Evolutionary conservation across 1,140 invertebrate genomes (phyloP).

Genomic region (Euglossa dilemma): DNA sequence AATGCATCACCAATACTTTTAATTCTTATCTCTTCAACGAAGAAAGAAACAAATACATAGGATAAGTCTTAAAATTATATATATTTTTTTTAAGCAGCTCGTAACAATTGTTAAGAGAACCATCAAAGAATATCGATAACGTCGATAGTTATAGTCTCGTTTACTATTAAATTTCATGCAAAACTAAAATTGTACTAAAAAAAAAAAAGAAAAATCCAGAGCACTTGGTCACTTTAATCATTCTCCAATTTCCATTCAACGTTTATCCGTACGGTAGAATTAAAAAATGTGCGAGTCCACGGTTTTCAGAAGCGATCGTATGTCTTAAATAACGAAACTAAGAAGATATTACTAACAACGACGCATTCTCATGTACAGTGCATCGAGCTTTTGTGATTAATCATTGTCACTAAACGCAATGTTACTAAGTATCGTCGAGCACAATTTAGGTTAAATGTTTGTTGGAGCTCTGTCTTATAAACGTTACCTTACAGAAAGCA

Average conservation of each 20-base stretch:
- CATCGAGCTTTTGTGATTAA: slow-evolving; percentile 67
- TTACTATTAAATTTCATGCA: not conserved
- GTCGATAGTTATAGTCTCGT: not conserved
- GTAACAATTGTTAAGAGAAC: not conserved
- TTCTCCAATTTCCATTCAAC: slow-evolving; percentile 45
- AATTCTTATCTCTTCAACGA: no score
- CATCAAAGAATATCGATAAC: not conserved
- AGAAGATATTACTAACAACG: slow-evolving; percentile 60
- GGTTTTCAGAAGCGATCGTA: slow-evolving; percentile 36
- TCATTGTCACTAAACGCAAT: slow-evolving; percentile 52
- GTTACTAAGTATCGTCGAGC: slow-evolving; percentile 42
- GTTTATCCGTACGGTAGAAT: slow-evolving; percentile 49
- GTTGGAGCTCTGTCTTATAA: not conserved
- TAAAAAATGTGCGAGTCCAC: slow-evolving; percentile 24
- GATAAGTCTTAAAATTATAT: not conserved
- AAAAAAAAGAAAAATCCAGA: not conserved
- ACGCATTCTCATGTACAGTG: slow-evolving; percentile 56
- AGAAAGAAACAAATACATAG: no score
- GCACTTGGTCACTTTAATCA: slow-evolving; percentile 40
- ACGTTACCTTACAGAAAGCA: not conserved
- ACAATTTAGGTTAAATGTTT: slow-evolving; percentile 27
- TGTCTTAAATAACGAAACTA: slow-evolving; percentile 33
- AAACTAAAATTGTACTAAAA: not conserved
- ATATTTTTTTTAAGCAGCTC: not conserved
- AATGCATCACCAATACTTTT: no score